Evolutionary conservation across 2,888 invertebrate species (phyloP), one percentile per base, ranked within the genome.

Genomic region (Neoitamus cyanurus): DNA sequence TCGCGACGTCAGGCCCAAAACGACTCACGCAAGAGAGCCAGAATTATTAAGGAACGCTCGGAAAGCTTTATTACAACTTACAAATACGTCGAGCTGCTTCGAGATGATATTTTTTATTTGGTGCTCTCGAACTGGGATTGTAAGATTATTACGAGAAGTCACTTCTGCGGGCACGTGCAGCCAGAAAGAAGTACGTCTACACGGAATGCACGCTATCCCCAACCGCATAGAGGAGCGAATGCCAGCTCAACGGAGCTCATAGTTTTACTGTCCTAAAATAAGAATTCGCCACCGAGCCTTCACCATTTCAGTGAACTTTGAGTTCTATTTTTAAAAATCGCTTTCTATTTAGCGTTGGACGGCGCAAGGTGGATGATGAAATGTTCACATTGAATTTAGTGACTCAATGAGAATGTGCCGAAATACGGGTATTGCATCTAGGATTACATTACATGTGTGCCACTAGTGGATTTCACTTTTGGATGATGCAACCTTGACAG

Each of bases 241-340:
- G 20, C n/a, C 3, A 48, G 15, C 6, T 58, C 25, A 25, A 9
- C 20, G 13, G 37, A 5, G 9, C 3, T 37, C 9, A 2, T 2
- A 25, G 58, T 42, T 42, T n/a, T 30, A 36, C n/a, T 73, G 15
- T 37, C 37, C 73, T 20, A 73, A 36, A 73, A 36, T n/a, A 73
- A 25, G 37, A 73, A 73, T 11, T 4, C 20, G 5, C 34, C 36
- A 0, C 11, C 7, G 0, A 20, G n/a, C 70, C 70, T 70, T 31
- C 70, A 73, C 9, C 20, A 37, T 73, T 36, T 73, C 73, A 36
- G 73, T 73, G 73, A 73, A 73, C 73, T 73, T 58, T 36, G 1
- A 20, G 11, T 20, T 73, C 73, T 73, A 73, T 73, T 73, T 73
- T 73, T 73, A 37, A 34, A 31, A n/a, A 9, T 15, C 73, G 73